phyloP scores from a whole-genome alignment of 2,113 vertebrate species.

The Perognathus longimembris region DNA sequence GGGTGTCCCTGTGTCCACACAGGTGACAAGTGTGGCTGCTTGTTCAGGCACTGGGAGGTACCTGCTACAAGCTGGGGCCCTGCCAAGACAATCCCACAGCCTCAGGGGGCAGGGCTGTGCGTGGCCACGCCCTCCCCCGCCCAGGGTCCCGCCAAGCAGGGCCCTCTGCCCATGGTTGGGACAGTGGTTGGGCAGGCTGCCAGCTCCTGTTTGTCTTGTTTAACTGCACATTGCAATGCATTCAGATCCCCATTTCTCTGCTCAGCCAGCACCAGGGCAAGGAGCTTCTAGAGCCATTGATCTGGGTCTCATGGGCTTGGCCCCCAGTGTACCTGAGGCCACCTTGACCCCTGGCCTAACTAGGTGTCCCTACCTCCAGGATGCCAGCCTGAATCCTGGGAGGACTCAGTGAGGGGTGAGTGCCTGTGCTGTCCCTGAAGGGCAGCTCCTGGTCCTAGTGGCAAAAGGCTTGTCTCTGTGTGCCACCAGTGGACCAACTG shows the following conservation, averaged over 20 bases:
- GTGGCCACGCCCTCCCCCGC: background rate
- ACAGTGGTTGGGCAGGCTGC: background rate
- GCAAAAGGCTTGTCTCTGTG: background rate
- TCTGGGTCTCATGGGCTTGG: background rate
- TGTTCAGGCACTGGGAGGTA: background rate
- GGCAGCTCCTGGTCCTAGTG: background rate
- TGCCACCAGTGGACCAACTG: background rate
- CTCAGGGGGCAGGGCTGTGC: background rate
- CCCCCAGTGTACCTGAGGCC: background rate
- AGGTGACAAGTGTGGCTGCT: background rate
- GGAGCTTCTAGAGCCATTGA: background rate
- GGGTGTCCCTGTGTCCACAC: background rate
- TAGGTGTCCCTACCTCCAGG: background rate
- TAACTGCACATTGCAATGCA: conserved; percentile 55
- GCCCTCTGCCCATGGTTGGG: too few species aligned
- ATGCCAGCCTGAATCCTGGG: background rate
- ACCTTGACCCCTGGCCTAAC: background rate
- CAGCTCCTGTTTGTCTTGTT: rapidly evolving
- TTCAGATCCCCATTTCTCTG: background rate
- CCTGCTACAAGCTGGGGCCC: background rate
- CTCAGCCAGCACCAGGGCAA: background rate
- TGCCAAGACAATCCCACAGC: background rate
- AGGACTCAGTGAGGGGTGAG: background rate
- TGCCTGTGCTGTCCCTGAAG: background rate
- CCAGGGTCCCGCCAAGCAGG: background rate